phyloP scores from a whole-genome alignment of 1,140 invertebrate species.

The Mycetomoellerius zeteki region DNA sequence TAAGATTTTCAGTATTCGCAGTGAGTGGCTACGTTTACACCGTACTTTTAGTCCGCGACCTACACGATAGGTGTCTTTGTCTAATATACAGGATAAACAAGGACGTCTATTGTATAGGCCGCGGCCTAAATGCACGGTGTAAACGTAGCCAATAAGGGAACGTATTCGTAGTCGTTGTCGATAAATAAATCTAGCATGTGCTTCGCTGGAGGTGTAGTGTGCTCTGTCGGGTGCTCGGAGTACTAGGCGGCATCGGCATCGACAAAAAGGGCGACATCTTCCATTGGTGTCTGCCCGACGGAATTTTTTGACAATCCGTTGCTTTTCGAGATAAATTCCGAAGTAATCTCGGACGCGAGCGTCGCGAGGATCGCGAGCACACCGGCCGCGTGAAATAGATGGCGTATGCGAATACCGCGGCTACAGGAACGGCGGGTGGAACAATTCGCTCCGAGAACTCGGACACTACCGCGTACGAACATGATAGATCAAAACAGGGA shows the following conservation, averaged over 20 bases:
- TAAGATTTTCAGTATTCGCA: too few species aligned
- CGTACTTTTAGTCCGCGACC: too few species aligned
- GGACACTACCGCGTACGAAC: slow-evolving; percentile 16
- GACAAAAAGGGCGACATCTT: slow-evolving; percentile 29
- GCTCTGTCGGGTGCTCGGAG: neutral
- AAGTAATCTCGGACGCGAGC: neutral
- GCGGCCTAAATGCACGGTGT: too few species aligned
- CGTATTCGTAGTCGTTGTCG: neutral
- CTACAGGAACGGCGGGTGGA: slow-evolving; percentile 43
- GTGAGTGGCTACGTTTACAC: too few species aligned
- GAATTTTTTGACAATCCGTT: slow-evolving; percentile 10
- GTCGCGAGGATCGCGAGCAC: neutral
- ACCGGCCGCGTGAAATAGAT: slow-evolving; percentile 51
- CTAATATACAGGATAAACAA: too few species aligned
- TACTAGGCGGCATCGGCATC: neutral
- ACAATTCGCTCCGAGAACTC: slow-evolving; percentile 40
- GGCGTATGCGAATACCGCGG: slow-evolving; percentile 56
- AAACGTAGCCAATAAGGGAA: too few species aligned
- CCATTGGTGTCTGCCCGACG: neutral
- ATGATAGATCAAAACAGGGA: slow-evolving; percentile 67
- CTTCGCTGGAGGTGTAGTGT: neutral
- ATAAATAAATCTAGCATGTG: neutral
- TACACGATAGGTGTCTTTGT: too few species aligned
- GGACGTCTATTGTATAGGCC: too few species aligned
- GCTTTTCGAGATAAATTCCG: neutral